A percentile compares a stretch with the other conserved stretches of the same genome.
These are phyloP conservation scores for Chlorodrepanis virens DNA, from an alignment of 2,113 vertebrate genomes.

Conservation along the genomic window DNA sequence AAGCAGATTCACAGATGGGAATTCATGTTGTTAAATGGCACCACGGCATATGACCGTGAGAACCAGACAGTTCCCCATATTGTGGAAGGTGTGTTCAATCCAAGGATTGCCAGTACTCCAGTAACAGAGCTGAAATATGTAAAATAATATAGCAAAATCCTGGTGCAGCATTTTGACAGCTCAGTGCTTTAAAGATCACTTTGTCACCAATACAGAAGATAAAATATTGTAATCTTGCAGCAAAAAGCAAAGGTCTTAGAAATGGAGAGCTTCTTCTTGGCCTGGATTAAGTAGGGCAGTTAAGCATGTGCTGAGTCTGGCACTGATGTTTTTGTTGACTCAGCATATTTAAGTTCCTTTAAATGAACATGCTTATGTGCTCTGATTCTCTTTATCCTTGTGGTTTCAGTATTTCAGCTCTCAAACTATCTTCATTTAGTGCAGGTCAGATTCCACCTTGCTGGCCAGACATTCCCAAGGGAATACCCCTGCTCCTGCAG, in stretches of 20 bases:
- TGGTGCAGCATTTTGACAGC: neutral
- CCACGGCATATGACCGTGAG: neutral
- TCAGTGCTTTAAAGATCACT: neutral
- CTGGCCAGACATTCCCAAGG: neutral
- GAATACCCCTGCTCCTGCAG: neutral
- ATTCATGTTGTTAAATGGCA: conserved; percentile 26
- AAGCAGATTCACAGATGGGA: conserved; percentile 29
- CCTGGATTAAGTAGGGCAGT: neutral
- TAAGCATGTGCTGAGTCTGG: neutral
- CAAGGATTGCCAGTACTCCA: neutral
- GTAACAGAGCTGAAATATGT: neutral
- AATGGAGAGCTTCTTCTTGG: neutral
- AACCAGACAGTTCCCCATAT: neutral
- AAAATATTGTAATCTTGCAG: neutral
- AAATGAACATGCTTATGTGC: neutral
- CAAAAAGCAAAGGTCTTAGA: neutral
- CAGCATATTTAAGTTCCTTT: neutral
- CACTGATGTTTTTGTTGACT: neutral
- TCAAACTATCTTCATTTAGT: neutral
- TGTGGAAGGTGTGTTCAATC: neutral
- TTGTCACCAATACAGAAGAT: neutral
- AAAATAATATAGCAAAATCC: conserved; percentile 2
- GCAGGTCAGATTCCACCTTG: neutral
- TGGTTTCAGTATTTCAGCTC: neutral
- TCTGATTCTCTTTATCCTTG: neutral